Percentiles rank a stretch among this genome's conserved stretches.
Conservation (phyloP, 2,888 invertebrate species). For the Belgica antarctica region DNA sequence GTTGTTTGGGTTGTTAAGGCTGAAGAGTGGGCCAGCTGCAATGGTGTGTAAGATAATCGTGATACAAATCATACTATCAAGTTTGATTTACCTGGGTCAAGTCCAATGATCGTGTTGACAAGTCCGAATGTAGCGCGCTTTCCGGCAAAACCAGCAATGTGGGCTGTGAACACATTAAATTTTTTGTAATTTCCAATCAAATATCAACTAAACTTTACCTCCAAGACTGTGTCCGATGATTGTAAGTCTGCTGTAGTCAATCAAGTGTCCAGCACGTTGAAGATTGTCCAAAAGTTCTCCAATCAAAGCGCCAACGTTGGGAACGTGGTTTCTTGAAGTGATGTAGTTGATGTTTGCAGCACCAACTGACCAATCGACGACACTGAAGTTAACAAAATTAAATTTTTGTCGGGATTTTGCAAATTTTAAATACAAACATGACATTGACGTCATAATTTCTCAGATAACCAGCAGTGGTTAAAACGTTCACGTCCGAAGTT, state of each 20-base stretch:
- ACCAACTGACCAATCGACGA: not conserved
- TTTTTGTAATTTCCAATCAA: not conserved
- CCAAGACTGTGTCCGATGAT: slow-evolving; percentile 28
- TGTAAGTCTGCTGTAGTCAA: slow-evolving; percentile 1
- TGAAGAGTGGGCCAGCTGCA: slow-evolving; percentile 33
- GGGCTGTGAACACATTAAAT: slow-evolving; percentile 45
- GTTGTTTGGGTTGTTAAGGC: not conserved
- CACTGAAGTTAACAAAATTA: slow-evolving; percentile 2
- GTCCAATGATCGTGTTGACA: slow-evolving; percentile 43
- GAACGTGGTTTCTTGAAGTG: slow-evolving; percentile 31
- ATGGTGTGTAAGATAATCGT: no score
- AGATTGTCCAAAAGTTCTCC: slow-evolving; percentile 45
- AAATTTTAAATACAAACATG: not conserved
- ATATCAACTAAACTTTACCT: not conserved
- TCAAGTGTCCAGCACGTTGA: slow-evolving; percentile 46
- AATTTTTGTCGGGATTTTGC: no score
- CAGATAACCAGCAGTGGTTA: slow-evolving; percentile 18
- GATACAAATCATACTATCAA: no score
- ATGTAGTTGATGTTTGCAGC: slow-evolving; percentile 42
- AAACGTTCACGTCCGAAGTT: not conserved
- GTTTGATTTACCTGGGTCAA: no score
- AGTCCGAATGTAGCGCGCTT: not conserved
- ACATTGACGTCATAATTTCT: slow-evolving; percentile 8
- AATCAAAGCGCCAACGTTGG: slow-evolving; percentile 45
- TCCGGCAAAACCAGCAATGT: slow-evolving; percentile 47